Conservation (phyloP, 2,113 vertebrate genomes). For the Apaloderma vittatum region DNA sequence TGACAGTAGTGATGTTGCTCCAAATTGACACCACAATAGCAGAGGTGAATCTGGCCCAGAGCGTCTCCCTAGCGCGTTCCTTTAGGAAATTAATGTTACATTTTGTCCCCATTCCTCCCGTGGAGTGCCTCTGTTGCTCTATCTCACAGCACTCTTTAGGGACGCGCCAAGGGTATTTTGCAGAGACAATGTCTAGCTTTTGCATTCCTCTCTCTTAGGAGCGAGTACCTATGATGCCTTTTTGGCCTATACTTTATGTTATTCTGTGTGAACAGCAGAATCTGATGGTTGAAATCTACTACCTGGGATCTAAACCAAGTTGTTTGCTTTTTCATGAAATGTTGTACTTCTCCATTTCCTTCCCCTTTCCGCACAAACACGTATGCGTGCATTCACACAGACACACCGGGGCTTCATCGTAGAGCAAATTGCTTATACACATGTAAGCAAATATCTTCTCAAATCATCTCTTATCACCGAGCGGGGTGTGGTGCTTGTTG, state of each 20-base stretch:
- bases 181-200: not conserved
- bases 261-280: conserved; percentile 74
- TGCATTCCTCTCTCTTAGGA: not conserved
- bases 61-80: not conserved
- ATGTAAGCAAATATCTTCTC: conserved; percentile 93
- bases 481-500: conserved; percentile 84
- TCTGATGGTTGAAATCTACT: conserved; percentile 78
- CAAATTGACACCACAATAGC: not conserved
- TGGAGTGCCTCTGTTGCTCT: not conserved
- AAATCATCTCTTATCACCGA: conserved; percentile 93
- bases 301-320: conserved; percentile 52
- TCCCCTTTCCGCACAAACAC: conserved; percentile 48
- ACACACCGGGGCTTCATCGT: conserved; percentile 69
- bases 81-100: not conserved
- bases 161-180: not conserved
- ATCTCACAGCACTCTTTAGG: not conserved
- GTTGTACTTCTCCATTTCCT: not conserved
- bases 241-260: conserved; percentile 42
- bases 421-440: conserved; percentile 87
- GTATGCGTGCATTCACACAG: conserved; percentile 22
- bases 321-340: conserved; percentile 47
- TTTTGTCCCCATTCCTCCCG: not conserved
- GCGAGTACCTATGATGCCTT: not conserved
- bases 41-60: not conserved
- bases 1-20: not conserved